Evolutionary conservation across 2,797 vertebrate genomes (phyloP), one percentile per base, ranked within the genome.

Genomic region (Agapornis canus): DNA sequence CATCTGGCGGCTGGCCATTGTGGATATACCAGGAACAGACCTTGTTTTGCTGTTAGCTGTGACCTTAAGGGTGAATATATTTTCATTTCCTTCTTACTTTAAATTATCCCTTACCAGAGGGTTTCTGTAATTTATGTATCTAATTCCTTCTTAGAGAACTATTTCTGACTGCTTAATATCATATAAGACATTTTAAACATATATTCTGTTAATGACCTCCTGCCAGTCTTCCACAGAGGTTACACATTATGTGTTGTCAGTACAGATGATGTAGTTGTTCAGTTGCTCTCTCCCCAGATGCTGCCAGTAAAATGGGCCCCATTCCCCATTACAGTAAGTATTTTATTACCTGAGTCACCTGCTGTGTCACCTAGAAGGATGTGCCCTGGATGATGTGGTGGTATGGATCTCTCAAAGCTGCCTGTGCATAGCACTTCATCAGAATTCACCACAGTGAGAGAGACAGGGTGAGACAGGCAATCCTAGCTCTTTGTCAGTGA

Each of bases 271-370:
- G 15, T n/a, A 54, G 86, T 47, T 89, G 61, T 31, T 86, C 11
- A 18, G 10, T 4, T 71, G 32, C 15, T 76, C 37, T 66, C n/a
- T 70, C 31, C 27, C 9, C 17, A 77, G 52, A 56, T 70, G 26
- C 40, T 51, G 6, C 48, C 72, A 60, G 37, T 17, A 79, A 42
- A 89, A 82, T 40, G 29, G 25, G 47, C 35, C 45, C 17, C 35
- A 40, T 9, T n/a, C 11, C 63, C 35, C 60, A 17, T 92, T 47
- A 39, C 18, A 89, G 89, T 92, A 93, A 82, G 29, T 78, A 27
- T 86, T 96, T 95, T 89, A 83, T 95, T 89, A 91, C n/a, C 45
- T 63, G 82, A 88, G 86, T 91, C 82, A 95, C 82, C 66, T 80
- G 32, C 16, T 68, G 19, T 35, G 61, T 71, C 51, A 45, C 32